phyloP scores from a whole-genome alignment of 2,797 vertebrate species.

The Rhinatrema bivittatum region DNA sequence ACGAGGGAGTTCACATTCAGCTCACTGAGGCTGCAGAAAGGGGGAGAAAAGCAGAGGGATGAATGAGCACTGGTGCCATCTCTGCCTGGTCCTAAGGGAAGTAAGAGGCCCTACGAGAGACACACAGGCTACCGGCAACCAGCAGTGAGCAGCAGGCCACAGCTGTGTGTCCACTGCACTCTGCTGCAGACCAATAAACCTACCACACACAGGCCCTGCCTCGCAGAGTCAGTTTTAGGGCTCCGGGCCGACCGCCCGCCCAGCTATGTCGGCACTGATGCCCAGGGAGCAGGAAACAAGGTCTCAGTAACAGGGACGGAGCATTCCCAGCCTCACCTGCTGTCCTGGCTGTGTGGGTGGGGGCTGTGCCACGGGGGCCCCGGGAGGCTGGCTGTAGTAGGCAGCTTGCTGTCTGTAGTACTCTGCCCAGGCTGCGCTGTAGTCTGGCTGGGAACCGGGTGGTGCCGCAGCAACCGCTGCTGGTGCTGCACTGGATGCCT shows the following conservation, averaged over 20 bases:
- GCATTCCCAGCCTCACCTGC: slow-evolving; percentile 48
- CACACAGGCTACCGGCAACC: too few relatives aligned
- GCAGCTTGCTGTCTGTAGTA: slow-evolving; percentile 84
- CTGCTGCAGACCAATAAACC: too few relatives aligned
- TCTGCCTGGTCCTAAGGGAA: too few relatives aligned
- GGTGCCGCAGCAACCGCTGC: slow-evolving; percentile 51
- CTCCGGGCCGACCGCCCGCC: too few relatives aligned
- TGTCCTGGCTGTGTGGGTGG: slow-evolving; percentile 62
- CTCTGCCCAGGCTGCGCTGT: slow-evolving; percentile 90
- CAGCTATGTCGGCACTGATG: too few relatives aligned
- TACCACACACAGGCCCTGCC: too few relatives aligned
- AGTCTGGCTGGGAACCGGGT: slow-evolving; percentile 72
- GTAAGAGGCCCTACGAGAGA: too few relatives aligned
- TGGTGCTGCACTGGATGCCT: slow-evolving; percentile 19
- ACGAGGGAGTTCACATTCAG: slow-evolving; percentile 53
- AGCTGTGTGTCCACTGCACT: too few relatives aligned
- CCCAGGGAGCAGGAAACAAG: not conserved
- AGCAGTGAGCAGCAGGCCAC: too few relatives aligned
- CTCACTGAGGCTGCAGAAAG: slow-evolving; percentile 50
- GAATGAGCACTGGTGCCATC: too few relatives aligned
- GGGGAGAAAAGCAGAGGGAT: slow-evolving; percentile 21
- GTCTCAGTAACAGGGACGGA: not conserved
- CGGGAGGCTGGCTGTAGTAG: slow-evolving; percentile 60
- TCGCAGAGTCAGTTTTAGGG: slow-evolving; percentile 31
- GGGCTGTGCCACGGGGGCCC: slow-evolving; percentile 53